Percentiles rank a stretch among this genome's conserved stretches.
phyloP scores from a whole-genome alignment of 1,140 invertebrate genomes.

The Hydropsyche tenuis region DNA sequence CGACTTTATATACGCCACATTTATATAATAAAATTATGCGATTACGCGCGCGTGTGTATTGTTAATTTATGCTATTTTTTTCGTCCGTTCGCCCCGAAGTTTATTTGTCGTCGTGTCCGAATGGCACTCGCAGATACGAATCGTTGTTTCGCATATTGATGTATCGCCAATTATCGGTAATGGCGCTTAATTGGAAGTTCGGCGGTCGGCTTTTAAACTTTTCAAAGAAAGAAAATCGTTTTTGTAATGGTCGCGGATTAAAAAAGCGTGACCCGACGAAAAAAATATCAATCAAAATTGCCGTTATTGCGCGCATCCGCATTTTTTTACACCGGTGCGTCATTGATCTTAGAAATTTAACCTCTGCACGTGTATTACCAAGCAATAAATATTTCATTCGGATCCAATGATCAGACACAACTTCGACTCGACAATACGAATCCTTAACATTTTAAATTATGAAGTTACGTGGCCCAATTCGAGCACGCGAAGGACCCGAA shows the following conservation, averaged over 20 bases:
- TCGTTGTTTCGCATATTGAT: background rate
- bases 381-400: no score
- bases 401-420: no score
- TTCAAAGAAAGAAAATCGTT: no score
- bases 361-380: background rate
- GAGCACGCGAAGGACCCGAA: background rate
- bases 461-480: background rate
- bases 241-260: no score
- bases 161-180: background rate
- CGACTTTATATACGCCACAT: no score
- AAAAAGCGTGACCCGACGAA: no score
- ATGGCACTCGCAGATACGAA: background rate
- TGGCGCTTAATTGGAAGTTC: slow-evolving; percentile 22
- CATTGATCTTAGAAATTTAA: background rate
- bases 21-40: no score
- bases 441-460: slow-evolving; percentile 18
- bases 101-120: background rate
- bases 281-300: no score
- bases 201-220: background rate
- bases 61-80: no score
- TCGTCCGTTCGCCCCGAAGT: no score
- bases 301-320: slow-evolving; percentile 33
- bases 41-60: no score
- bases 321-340: background rate
- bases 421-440: no score